phyloP scores from a whole-genome alignment of 2,113 vertebrate genomes.

The Hiodon tergisus region DNA sequence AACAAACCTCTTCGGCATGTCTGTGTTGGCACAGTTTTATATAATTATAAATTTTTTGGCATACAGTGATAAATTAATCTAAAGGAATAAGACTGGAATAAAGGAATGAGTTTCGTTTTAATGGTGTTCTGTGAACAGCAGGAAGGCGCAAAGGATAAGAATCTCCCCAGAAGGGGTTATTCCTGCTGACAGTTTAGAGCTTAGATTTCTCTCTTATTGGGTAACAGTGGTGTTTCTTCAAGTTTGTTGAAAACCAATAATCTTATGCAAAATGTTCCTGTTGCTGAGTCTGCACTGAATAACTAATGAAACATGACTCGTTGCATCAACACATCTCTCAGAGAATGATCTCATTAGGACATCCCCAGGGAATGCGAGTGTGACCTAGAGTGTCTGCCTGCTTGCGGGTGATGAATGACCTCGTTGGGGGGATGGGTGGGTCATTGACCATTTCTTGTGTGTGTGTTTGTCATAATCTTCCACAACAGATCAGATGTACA shows the following conservation, averaged over 20 bases:
- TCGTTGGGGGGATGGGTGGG: neutral
- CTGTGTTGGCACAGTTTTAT: too few species aligned
- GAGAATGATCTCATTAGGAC: conserved; percentile 33
- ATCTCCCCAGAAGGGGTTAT: neutral
- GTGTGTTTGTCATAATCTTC: too few species aligned
- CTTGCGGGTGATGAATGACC: conserved; percentile 25
- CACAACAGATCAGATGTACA: too few species aligned
- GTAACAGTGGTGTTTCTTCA: neutral
- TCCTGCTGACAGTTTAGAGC: neutral
- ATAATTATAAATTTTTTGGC: too few species aligned
- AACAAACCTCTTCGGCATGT: too few species aligned
- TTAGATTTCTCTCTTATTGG: neutral
- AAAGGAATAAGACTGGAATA: neutral
- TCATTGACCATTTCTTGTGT: too few species aligned
- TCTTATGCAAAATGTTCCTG: neutral
- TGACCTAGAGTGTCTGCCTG: conserved; percentile 23
- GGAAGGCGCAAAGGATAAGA: neutral
- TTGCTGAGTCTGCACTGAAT: conserved; percentile 19
- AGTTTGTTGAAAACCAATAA: neutral
- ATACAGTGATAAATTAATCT: too few species aligned
- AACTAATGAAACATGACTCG: conserved; percentile 37
- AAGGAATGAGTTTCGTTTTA: neutral
- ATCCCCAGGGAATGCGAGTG: conserved; percentile 24
- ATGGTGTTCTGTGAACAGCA: neutral
- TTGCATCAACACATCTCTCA: conserved; percentile 30